Percentiles rank a stretch among this genome's conserved stretches.
These are phyloP conservation scores for Ptilorrhoa leucosticta DNA, from an alignment of 2,113 vertebrate genomes.

Conservation along the genomic window DNA sequence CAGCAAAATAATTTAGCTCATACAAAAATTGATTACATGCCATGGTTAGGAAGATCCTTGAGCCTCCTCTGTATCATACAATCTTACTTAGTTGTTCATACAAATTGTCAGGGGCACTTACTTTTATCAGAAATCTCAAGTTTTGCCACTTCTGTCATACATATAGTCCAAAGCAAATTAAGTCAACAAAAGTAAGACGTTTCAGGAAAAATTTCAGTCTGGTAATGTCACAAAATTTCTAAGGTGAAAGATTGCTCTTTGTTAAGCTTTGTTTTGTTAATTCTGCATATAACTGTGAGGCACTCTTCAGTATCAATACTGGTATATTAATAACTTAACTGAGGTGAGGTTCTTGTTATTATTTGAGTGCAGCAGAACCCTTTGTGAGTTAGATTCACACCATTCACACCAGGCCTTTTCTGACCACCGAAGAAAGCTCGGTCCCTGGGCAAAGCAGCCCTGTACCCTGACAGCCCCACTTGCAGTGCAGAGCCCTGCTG, in stretches of 20 bases:
- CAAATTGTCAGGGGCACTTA: not conserved
- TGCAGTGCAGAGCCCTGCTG: not conserved
- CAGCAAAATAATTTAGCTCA: not conserved
- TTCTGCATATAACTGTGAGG: not conserved
- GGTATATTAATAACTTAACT: not conserved
- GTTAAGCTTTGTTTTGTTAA: not conserved
- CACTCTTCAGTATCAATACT: not conserved
- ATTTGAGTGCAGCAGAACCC: not conserved
- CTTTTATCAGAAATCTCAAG: not conserved
- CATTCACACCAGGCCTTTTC: not conserved
- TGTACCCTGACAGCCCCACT: not conserved
- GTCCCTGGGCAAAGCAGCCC: not conserved
- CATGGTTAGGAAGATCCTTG: not conserved
- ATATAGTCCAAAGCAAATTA: not conserved
- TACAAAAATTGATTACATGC: not conserved
- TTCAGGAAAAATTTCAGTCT: not conserved
- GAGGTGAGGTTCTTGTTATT: not conserved
- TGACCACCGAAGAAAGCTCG: fast-evolving
- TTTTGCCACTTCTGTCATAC: not conserved
- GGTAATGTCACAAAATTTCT: not conserved
- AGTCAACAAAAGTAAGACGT: not conserved
- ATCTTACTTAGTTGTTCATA: not conserved
- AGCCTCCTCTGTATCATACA: not conserved
- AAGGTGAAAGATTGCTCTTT: not conserved
- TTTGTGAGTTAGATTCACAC: not conserved